Evolutionary conservation across 2,797 vertebrate species (phyloP).

Genomic region (Accipiter superciliosus): DNA sequence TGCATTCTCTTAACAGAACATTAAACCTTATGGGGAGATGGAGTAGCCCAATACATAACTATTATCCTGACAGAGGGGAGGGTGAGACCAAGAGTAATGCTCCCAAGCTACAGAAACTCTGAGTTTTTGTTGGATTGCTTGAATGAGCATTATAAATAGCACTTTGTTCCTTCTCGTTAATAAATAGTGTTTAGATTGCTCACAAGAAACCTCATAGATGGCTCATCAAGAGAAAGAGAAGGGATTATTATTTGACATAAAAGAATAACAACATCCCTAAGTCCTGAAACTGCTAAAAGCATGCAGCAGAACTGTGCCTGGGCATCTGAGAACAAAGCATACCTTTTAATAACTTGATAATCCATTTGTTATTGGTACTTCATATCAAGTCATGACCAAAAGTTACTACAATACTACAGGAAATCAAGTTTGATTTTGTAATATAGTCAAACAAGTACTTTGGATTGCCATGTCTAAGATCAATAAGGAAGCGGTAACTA

Average conservation of each 20-base stretch:
- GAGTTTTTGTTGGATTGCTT: conserved; percentile 65
- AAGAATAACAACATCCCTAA: conserved; percentile 39
- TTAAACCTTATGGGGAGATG: conserved; percentile 60
- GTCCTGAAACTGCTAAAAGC: conserved; percentile 31
- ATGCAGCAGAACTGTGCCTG: conserved; percentile 1
- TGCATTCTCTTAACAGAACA: conserved; percentile 65
- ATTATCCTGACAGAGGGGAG: conserved; percentile 61
- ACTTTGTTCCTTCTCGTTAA: conserved; percentile 63
- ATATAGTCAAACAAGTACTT: conserved; percentile 89
- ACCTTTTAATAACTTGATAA: conserved; percentile 71
- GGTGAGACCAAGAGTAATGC: conserved; percentile 37
- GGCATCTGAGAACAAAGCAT: conserved; percentile 44
- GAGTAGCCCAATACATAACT: conserved; percentile 45
- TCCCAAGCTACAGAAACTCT: conserved; percentile 50
- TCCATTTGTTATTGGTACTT: conserved; percentile 68
- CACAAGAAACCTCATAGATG: conserved; percentile 60
- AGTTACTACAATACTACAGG: conserved; percentile 82
- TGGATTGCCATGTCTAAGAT: conserved; percentile 85
- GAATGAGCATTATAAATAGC: conserved; percentile 63
- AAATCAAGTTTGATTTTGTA: conserved; percentile 96
- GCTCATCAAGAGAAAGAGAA: conserved; percentile 24
- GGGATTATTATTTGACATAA: conserved; percentile 45
- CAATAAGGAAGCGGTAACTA: conserved; percentile 92
- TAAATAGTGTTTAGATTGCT: conserved; percentile 66
- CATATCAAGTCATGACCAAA: conserved; percentile 69